phyloP scores from a whole-genome alignment of 2,888 invertebrate species.

The Sceliomorpha sp. region DNA sequence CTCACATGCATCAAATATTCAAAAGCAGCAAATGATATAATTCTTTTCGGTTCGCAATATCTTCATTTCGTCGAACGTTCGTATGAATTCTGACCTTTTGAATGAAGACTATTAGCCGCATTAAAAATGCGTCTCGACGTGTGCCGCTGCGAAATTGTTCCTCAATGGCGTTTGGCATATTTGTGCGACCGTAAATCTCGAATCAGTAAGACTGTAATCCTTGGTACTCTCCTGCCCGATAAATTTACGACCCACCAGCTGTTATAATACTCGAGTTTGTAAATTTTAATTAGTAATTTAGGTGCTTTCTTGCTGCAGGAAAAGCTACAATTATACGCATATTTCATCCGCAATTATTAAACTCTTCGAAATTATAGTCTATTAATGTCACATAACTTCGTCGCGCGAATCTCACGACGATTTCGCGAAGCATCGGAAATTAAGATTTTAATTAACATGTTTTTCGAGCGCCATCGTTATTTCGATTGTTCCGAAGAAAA shows the following conservation, averaged over 20 bases:
- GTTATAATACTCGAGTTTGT: conserved; percentile 34
- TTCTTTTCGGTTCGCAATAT: conserved; percentile 28
- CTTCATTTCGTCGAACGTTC: neutral
- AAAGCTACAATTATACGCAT: conserved; percentile 24
- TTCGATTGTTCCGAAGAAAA: no score
- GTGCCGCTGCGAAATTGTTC: conserved; percentile 24
- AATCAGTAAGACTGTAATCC: conserved; percentile 31
- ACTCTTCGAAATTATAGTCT: conserved; percentile 27
- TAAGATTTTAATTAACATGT: conserved; percentile 4
- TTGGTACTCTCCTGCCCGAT: conserved; percentile 16
- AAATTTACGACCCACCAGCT: conserved; percentile 40
- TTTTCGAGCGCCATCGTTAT: no score
- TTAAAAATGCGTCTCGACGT: conserved; percentile 34
- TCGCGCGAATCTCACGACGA: conserved; percentile 13
- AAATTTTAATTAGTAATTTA: conserved; percentile 41
- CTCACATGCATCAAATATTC: conserved; percentile 1
- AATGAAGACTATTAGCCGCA: no score
- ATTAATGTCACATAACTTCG: conserved; percentile 30
- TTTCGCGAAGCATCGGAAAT: conserved; percentile 11
- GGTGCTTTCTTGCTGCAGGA: conserved; percentile 3
- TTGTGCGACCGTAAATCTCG: conserved; percentile 36
- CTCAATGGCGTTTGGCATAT: conserved; percentile 32
- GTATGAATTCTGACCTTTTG: neutral
- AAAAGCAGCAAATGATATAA: no score
- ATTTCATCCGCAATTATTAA: conserved; percentile 15